Base-by-base conservation (phyloP, 2,888 invertebrate species). In the Thysanoteuthis rhombus region DNA sequence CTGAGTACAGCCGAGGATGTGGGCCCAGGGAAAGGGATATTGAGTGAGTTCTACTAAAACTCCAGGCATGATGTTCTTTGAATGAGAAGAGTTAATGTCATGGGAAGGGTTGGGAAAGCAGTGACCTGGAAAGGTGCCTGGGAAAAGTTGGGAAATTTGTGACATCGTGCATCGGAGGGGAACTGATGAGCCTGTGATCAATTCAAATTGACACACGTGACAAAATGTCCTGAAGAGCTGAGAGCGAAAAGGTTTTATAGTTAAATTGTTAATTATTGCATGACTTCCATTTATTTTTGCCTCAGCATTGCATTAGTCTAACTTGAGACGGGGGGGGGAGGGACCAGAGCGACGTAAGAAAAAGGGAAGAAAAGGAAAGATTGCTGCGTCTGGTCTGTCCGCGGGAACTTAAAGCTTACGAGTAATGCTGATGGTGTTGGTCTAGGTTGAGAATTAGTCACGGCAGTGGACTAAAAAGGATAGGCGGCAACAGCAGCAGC, bases 61-160 rank as follows among this genome's bases (percentile, higher is more conserved):
- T 75, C n/a, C 75, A 75, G 75, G 75, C 75, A 75, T 75, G 75
- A 75, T 75, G 75, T 75, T 75, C 75, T 75, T 75, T 75, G 75
- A 75, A 75, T 75, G 36, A n/a, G 75, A 75, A 75, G 75, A 75
- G 75, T n/a, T 75, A n/a, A 36, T n/a, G 75, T 4, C 25, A 75
- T 36, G 75, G 75, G 75, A 10, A n/a, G n/a, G 75, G 75, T n/a
- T n/a, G 75, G 75, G n/a, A 75, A 75, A 75, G 75, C 75, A 75
- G n/a, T 75, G 75, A 75, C 75, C 75, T 75, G 75, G 75, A 75
- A 75, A 75, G 75, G 75, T 75, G 75, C 75, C 75, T 75, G 75
- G 75, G 75, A 75, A 75, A 75, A 75, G 75, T 75, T 75, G 75
- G 75, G 75, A 75, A 75, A 75, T n/a, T 75, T 75, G 75, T 75